These are phyloP conservation scores for Nothoprocta pentlandii DNA, from an alignment of 2,113 vertebrate species.

Conservation along the genomic window DNA sequence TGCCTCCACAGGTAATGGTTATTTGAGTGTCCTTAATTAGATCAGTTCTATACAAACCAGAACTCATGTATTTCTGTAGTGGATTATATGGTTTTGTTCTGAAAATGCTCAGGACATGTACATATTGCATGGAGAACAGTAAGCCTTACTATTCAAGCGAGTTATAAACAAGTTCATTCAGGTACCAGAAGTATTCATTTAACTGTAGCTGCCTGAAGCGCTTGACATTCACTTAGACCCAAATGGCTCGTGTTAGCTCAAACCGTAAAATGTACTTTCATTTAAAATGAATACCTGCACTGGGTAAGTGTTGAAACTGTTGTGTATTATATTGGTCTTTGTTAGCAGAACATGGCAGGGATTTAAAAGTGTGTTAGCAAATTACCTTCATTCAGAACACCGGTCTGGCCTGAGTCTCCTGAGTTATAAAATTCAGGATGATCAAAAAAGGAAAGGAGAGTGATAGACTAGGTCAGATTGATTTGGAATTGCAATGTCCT, in stretches of 20 bases:
- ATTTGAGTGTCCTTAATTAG: background rate
- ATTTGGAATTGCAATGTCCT: slow-evolving; percentile 17
- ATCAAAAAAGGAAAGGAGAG: slow-evolving; percentile 13
- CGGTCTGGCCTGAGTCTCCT: background rate
- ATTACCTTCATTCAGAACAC: background rate
- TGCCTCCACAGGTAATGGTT: background rate
- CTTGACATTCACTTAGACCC: background rate
- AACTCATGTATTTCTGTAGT: background rate
- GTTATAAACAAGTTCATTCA: background rate
- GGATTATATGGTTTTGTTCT: background rate
- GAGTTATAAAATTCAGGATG: background rate
- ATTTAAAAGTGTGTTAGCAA: slow-evolving; percentile 18
- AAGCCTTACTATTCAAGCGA: background rate
- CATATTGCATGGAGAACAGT: background rate
- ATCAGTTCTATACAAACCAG: background rate
- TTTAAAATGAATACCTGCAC: background rate
- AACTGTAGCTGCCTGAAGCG: background rate
- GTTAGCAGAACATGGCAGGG: slow-evolving; percentile 25
- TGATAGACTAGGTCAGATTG: background rate
- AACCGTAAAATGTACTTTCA: background rate
- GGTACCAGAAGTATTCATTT: background rate
- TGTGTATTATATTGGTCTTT: background rate
- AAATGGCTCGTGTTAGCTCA: background rate
- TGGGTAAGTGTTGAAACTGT: background rate
- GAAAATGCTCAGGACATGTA: background rate